Conservation (phyloP, 2,797 vertebrate genomes). For the Phrynocephalus guinanensis region DNA sequence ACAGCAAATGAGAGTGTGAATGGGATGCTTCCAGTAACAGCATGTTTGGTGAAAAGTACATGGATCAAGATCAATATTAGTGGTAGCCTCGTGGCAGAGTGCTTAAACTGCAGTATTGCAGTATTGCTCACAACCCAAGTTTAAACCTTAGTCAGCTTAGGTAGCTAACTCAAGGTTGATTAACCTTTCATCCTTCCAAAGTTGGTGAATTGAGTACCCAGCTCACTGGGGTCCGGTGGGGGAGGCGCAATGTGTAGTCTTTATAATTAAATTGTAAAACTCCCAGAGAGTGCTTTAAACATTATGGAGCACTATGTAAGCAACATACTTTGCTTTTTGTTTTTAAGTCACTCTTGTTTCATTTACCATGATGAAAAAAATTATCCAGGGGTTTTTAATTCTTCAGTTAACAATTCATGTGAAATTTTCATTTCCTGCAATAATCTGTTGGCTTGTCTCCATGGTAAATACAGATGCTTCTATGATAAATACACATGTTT, state of each 20-base stretch:
- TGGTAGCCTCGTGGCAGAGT: too few species aligned
- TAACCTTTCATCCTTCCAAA: too few species aligned
- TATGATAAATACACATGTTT: too few species aligned
- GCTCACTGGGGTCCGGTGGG: too few species aligned
- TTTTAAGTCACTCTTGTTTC: fast-evolving
- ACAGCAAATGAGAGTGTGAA: background rate
- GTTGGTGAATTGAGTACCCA: too few species aligned
- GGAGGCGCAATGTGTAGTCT: too few species aligned
- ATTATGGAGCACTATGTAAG: too few species aligned
- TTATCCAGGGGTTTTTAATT: background rate
- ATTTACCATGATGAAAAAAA: background rate
- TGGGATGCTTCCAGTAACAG: background rate
- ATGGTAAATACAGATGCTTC: too few species aligned
- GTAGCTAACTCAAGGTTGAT: background rate
- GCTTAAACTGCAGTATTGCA: background rate
- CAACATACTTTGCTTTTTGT: background rate
- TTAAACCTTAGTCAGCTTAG: background rate
- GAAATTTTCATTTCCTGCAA: background rate
- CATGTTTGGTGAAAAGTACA: background rate
- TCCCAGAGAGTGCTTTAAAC: too few species aligned
- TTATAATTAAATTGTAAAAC: too few species aligned
- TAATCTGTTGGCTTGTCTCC: constrained; percentile 29
- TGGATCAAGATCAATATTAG: background rate
- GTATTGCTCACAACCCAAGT: background rate
- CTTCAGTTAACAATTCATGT: background rate